Evolutionary conservation across 1,140 invertebrate genomes (phyloP).

Genomic region (Trichonephila clavata): DNA sequence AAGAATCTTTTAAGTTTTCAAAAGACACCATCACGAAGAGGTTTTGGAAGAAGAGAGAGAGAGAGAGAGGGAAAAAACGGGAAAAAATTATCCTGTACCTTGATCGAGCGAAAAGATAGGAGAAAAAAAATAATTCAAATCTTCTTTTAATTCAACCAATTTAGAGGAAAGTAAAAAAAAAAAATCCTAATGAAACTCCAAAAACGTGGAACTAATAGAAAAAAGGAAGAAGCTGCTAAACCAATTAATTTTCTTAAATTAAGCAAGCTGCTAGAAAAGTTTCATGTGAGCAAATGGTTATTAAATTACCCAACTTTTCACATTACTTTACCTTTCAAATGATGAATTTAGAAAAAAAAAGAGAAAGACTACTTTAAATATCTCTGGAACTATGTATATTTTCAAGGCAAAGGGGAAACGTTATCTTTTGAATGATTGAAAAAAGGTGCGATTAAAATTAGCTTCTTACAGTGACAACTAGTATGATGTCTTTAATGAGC

Average conservation of each 20-base stretch:
- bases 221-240: constrained; percentile 30
- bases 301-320: constrained; percentile 46
- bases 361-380: not conserved
- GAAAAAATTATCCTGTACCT: not conserved
- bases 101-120: not conserved
- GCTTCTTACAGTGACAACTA: too few species aligned
- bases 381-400: not conserved
- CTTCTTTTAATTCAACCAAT: constrained; percentile 57
- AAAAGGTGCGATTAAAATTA: too few species aligned
- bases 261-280: constrained; percentile 25
- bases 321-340: constrained; percentile 26
- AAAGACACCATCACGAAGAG: constrained; percentile 14
- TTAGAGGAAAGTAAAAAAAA: constrained; percentile 26
- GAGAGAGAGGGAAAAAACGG: not conserved
- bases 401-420: not conserved
- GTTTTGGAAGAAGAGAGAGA: not conserved
- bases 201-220: constrained; percentile 46
- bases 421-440: too few species aligned
- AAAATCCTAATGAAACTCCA: constrained; percentile 43
- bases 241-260: constrained; percentile 63
- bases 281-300: constrained; percentile 29
- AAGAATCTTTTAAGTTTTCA: constrained; percentile 24
- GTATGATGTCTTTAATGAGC: too few species aligned
- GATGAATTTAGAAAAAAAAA: not conserved
- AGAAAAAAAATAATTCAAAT: constrained; percentile 7